These are phyloP conservation scores for Onchidella celtica DNA, from an alignment of 2,888 invertebrate genomes.

Conservation along the genomic window DNA sequence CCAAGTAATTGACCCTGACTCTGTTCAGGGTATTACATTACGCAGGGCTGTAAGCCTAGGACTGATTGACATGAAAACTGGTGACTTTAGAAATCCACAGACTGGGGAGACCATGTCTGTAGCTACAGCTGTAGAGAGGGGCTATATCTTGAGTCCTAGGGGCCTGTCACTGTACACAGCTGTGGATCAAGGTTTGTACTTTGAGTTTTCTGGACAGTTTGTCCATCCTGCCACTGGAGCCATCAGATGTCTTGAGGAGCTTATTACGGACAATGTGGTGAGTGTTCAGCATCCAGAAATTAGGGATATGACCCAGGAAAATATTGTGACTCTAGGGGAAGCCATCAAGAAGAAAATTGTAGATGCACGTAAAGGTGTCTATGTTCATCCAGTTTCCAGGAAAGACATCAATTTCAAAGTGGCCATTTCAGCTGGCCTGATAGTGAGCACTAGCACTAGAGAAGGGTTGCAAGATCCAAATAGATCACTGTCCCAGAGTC, in stretches of 20 bases:
- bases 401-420: slow-evolving; percentile 66
- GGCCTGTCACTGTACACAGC: slow-evolving; percentile 73
- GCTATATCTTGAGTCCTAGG: slow-evolving; percentile 72
- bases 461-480: slow-evolving; percentile 63
- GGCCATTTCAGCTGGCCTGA: slow-evolving; percentile 72
- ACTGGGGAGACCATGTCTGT: slow-evolving; percentile 70
- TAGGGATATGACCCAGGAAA: slow-evolving; percentile 66
- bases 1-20: slow-evolving; percentile 75
- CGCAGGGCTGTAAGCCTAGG: slow-evolving; percentile 82
- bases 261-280: slow-evolving; percentile 76
- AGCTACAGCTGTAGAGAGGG: slow-evolving; percentile 70
- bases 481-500: slow-evolving; percentile 32
- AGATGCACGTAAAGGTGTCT: slow-evolving; percentile 67
- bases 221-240: slow-evolving; percentile 65
- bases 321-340: slow-evolving; percentile 86
- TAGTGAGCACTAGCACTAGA: slow-evolving; percentile 70
- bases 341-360: slow-evolving; percentile 81
- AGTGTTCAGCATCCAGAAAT: slow-evolving; percentile 66
- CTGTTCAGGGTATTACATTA: slow-evolving; percentile 70
- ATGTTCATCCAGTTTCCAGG: slow-evolving; percentile 61
- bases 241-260: slow-evolving; percentile 76
- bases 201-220: slow-evolving; percentile 78
- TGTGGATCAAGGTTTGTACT: slow-evolving; percentile 79
- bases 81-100: slow-evolving; percentile 74
- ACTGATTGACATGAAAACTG: slow-evolving; percentile 73